Evolutionary conservation across 2,113 vertebrate species (phyloP).

Genomic region (Thalassoma bifasciatum): DNA sequence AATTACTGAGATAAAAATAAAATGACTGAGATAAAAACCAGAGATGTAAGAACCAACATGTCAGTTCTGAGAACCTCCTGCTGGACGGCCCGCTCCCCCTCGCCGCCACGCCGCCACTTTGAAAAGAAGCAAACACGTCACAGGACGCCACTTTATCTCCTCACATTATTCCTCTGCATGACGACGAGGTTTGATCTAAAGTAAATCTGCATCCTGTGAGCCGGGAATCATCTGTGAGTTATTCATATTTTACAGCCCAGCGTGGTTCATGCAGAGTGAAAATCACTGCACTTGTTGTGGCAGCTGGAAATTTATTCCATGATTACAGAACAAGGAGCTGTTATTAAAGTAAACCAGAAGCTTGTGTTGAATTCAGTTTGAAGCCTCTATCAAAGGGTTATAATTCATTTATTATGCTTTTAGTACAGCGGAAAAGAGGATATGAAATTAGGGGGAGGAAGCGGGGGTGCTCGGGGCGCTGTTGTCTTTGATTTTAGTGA

Average conservation of each 20-base stretch:
- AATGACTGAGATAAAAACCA: background rate
- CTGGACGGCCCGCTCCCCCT: conserved; percentile 8
- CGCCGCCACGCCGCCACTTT: background rate
- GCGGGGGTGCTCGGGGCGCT: background rate
- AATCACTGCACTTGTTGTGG: conserved; percentile 55
- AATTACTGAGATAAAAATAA: background rate
- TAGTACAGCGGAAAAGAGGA: conserved; percentile 22
- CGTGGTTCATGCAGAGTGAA: conserved; percentile 36
- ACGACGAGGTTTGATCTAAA: conserved; percentile 21
- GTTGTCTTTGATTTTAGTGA: conserved; percentile 35
- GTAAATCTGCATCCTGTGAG: background rate
- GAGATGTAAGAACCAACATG: background rate
- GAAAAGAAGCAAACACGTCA: conserved; percentile 7
- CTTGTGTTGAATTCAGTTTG: conserved; percentile 63
- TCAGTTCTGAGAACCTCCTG: background rate
- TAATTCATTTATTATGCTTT: conserved; percentile 63
- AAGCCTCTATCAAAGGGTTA: conserved; percentile 61
- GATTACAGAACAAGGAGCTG: conserved; percentile 51
- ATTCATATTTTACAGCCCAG: conserved; percentile 12
- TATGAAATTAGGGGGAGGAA: conserved; percentile 1
- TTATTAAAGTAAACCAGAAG: conserved; percentile 52
- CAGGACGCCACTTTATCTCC: background rate
- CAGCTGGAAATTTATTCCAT: conserved; percentile 45
- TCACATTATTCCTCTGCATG: background rate
- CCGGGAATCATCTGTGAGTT: conserved; percentile 35